These are phyloP conservation scores for Rallus crepitans DNA, from an alignment of 2,797 vertebrate genomes.

Conservation along the genomic window DNA sequence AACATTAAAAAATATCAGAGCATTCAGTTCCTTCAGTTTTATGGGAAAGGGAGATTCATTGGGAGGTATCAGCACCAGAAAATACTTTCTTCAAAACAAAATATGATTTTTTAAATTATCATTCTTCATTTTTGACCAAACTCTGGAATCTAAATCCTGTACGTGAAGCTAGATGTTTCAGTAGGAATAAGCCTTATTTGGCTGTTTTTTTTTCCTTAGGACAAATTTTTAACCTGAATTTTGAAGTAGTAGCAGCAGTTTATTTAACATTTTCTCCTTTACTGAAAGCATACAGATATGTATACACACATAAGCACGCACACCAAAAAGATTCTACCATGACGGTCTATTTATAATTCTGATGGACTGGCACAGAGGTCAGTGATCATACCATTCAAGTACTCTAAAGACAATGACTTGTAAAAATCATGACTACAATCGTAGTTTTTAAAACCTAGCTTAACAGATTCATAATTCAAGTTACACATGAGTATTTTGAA, in stretches of 20 bases:
- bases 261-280: background rate
- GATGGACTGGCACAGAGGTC: background rate
- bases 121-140: background rate
- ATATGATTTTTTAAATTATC: background rate
- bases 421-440: background rate
- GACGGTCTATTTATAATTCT: background rate
- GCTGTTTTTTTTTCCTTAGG: background rate
- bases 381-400: background rate
- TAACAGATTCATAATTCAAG: background rate
- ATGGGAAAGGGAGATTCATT: background rate
- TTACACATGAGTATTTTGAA: background rate
- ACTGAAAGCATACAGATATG: background rate
- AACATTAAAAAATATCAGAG: background rate
- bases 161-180: background rate
- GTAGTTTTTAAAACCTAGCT: background rate
- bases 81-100: background rate
- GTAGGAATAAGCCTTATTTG: fast-evolving
- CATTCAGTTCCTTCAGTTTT: background rate
- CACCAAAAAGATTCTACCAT: background rate
- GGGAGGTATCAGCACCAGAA: fast-evolving
- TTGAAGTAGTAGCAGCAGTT: background rate
- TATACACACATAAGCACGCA: background rate
- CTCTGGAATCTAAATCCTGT: background rate
- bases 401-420: background rate
- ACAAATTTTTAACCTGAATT: background rate